These are phyloP conservation scores for Drosophila conformis DNA, from an alignment of 2,888 invertebrate genomes.

Conservation along the genomic window DNA sequence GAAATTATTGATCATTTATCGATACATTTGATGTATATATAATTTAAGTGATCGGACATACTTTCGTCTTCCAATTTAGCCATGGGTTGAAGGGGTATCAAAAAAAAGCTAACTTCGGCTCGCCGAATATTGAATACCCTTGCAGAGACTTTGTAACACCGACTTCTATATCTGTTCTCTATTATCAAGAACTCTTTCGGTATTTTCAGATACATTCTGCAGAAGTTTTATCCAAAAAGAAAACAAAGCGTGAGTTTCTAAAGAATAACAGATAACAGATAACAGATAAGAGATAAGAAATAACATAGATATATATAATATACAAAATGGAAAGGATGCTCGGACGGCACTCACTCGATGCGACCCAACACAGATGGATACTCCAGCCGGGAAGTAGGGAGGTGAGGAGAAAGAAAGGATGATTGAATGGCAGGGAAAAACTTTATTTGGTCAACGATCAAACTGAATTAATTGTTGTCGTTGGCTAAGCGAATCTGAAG, in stretches of 20 bases:
- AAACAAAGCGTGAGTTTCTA: background rate
- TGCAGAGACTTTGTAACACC: slow-evolving; percentile 2
- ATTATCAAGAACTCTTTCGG: background rate
- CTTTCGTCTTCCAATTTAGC: background rate
- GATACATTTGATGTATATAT: background rate
- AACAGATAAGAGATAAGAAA: background rate
- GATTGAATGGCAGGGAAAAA: background rate
- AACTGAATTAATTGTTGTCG: background rate
- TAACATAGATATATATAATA: background rate
- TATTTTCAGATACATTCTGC: background rate
- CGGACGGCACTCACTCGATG: slow-evolving; percentile 1
- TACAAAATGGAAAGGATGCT: background rate
- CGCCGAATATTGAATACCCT: slow-evolving; percentile 10
- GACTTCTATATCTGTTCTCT: background rate
- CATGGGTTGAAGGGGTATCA: background rate
- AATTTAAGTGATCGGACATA: background rate
- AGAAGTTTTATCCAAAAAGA: background rate
- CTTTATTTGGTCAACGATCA: background rate
- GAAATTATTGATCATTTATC: background rate
- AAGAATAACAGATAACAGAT: background rate
- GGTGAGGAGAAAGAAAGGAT: background rate
- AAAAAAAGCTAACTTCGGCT: background rate
- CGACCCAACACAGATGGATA: slow-evolving; percentile 9
- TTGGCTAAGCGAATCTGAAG: background rate
- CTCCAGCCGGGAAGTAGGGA: background rate